These are phyloP conservation scores for Athene cunicularia DNA, from an alignment of 2,113 vertebrate genomes.

Conservation along the genomic window DNA sequence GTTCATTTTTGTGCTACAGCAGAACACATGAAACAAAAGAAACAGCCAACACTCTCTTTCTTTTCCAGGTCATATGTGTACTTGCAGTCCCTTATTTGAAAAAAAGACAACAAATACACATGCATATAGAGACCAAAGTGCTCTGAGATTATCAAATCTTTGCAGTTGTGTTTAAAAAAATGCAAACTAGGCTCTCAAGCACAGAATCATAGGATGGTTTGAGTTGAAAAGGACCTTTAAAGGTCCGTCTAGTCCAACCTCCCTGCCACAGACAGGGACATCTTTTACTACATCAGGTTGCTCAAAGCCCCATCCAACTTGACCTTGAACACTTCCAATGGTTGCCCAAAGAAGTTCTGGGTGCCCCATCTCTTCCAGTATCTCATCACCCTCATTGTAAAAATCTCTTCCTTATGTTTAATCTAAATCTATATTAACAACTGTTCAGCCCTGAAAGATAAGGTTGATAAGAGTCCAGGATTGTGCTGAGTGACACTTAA, in stretches of 20 bases:
- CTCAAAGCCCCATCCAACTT: neutral
- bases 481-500: neutral
- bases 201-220: neutral
- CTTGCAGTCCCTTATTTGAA: neutral
- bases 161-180: neutral
- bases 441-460: neutral
- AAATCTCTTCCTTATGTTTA: neutral
- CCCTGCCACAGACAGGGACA: neutral
- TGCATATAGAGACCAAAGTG: neutral
- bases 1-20: neutral
- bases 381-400: neutral
- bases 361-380: neutral
- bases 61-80: neutral
- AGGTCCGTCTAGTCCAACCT: neutral
- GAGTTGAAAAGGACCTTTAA: neutral
- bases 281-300: neutral
- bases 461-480: neutral
- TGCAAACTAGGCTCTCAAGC: neutral
- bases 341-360: no score
- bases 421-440: neutral
- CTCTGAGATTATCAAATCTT: neutral
- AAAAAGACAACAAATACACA: neutral
- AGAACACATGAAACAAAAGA: neutral
- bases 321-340: neutral
- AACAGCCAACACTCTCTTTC: neutral